Evolutionary conservation across 2,113 vertebrate genomes (phyloP).

Genomic region (Eptatretus burgeri): DNA sequence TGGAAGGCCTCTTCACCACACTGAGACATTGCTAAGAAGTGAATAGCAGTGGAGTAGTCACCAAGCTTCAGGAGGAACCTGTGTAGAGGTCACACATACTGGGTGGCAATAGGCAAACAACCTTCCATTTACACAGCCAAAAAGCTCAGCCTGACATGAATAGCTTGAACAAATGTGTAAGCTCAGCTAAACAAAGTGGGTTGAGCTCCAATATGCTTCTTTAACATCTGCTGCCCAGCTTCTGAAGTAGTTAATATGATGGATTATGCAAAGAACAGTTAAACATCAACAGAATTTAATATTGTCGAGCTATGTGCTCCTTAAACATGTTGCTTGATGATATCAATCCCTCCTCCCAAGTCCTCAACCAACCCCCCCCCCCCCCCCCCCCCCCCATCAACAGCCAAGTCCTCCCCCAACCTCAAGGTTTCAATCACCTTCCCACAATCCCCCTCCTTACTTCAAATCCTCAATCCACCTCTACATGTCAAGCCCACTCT

Average conservation of each 20-base stretch:
- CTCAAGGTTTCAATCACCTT: no score
- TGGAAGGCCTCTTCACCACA: conserved; percentile 87
- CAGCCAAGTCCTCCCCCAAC: no score
- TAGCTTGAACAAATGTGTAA: neutral
- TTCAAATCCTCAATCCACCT: no score
- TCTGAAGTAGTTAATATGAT: neutral
- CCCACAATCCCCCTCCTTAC: no score
- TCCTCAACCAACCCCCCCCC: no score
- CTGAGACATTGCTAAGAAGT: conserved; percentile 72
- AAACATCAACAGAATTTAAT: no score
- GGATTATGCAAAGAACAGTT: neutral
- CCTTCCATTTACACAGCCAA: neutral
- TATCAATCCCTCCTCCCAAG: no score
- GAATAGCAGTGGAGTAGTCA: conserved; percentile 84
- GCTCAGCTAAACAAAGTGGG: neutral
- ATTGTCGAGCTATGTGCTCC: no score
- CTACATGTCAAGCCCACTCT: no score
- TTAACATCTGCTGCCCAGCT: neutral
- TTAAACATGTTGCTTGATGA: no score
- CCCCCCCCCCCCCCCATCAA: no score
- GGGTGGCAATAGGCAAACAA: neutral
- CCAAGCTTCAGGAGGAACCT: conserved; percentile 67
- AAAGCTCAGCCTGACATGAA: neutral
- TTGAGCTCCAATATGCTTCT: neutral
- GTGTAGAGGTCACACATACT: neutral